These are phyloP conservation scores for Cardinalis cardinalis DNA, from an alignment of 2,113 vertebrate species.

Conservation along the genomic window DNA sequence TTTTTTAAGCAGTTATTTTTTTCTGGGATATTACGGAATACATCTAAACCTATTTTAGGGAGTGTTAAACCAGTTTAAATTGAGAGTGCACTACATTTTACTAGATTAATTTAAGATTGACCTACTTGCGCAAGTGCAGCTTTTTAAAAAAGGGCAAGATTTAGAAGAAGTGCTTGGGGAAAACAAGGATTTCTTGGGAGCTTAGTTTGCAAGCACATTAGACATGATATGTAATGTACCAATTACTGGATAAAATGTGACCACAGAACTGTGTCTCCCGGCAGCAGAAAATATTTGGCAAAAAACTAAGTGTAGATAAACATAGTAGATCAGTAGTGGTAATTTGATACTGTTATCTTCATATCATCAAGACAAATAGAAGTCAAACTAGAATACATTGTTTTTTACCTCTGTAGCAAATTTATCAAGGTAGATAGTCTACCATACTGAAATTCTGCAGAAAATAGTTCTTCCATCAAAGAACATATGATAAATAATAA, in stretches of 20 bases:
- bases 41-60: constrained; percentile 44
- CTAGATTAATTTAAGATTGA: constrained; percentile 42
- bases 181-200: neutral
- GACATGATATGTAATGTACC: neutral
- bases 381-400: neutral
- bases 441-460: neutral
- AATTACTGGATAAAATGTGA: neutral
- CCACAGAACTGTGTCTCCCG: neutral
- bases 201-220: constrained; percentile 9
- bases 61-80: constrained; percentile 40
- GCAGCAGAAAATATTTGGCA: neutral
- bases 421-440: neutral
- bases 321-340: neutral
- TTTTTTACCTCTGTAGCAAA: neutral
- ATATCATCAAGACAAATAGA: neutral
- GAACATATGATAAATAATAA: neutral
- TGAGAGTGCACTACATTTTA: constrained; percentile 16
- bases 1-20: neutral
- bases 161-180: neutral
- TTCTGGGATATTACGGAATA: neutral
- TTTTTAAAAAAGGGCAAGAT: neutral
- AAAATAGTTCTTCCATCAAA: neutral
- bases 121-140: constrained; percentile 19
- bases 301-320: neutral
- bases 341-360: neutral